Evolutionary conservation across 2,113 vertebrate genomes (phyloP).

Genomic region (Neogale vison): DNA sequence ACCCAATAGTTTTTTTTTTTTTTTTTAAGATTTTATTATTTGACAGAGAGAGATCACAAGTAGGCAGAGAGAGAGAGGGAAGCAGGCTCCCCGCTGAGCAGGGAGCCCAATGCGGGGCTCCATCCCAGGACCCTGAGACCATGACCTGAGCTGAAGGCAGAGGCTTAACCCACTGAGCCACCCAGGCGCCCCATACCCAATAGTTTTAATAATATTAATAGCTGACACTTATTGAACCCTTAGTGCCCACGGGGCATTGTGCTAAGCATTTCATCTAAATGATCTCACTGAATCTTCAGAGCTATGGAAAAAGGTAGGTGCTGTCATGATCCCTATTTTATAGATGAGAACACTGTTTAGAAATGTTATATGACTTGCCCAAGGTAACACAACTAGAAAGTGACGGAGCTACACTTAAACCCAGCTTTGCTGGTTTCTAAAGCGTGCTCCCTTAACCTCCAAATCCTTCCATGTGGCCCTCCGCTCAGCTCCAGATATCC

Average conservation of each 20-base stretch:
- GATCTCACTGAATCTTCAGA: not conserved
- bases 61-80: too few relatives aligned
- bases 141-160: too few relatives aligned
- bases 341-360: not conserved
- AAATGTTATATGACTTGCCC: slow-evolving; percentile 5
- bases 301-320: not conserved
- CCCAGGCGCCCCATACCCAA: not conserved
- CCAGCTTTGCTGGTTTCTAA: not conserved
- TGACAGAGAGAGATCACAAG: too few relatives aligned
- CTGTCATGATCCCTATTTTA: slow-evolving; percentile 5
- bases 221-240: not conserved
- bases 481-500: not conserved
- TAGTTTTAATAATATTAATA: not conserved
- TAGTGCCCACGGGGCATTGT: not conserved
- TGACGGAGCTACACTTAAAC: not conserved
- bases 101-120: too few relatives aligned
- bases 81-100: too few relatives aligned
- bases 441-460: not conserved
- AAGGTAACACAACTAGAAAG: slow-evolving; percentile 1
- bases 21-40: too few relatives aligned
- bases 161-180: too few relatives aligned
- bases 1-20: not conserved
- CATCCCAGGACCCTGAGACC: too few relatives aligned
- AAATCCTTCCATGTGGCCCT: not conserved
- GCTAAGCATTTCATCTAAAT: not conserved